Evolutionary conservation across 2,888 invertebrate species (phyloP), one percentile per base, ranked within the genome.

Genomic region (Drosophila suboccidentalis): DNA sequence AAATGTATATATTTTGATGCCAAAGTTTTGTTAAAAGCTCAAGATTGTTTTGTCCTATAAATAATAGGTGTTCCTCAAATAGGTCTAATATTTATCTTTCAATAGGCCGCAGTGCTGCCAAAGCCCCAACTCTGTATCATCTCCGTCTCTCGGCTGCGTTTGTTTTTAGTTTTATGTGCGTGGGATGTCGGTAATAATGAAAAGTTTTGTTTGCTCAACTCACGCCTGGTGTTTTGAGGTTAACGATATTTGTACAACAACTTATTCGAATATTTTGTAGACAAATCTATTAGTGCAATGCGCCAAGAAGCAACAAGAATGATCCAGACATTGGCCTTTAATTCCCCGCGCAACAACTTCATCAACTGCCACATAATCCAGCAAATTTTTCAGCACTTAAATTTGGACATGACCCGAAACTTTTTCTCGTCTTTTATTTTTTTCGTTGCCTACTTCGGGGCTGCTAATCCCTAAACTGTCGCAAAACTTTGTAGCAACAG

Each of bases 391-490:
- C 82, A 82, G 78, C 87, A 87, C 85, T 87, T 86, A 87, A 84
- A 87, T 77, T 75, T 80, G 86, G 78, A 83, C 86, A 86, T 80
- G 83, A 82, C 73, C 82, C 68, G 60, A 76, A 86, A 83, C 61
- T 79, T 86, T 75, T 60, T 38, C n/a, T 46, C 46, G 49, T 70
- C 43, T 62, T 15, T 41, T 53, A 32, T 32, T 59, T 49, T 32
- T 3, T 11, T 15, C 65, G 61, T 82, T 70, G 82, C 77, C 82
- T 82, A 76, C 81, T 81, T 73, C 74, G 64, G 78, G 68, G 60
- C 76, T 76, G 84, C 78, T 87, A 86, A 86, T 86, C 86, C 87
- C 80, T 87, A 86, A 86, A 87, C 85, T 86, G 86, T 87, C 86
- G 85, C 86, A 81, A 85, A 86, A 86, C 75, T 87, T 86, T 86